These are phyloP conservation scores for Phalacrocorax brasilianus DNA, from an alignment of 2,113 vertebrate genomes.

Conservation along the genomic window DNA sequence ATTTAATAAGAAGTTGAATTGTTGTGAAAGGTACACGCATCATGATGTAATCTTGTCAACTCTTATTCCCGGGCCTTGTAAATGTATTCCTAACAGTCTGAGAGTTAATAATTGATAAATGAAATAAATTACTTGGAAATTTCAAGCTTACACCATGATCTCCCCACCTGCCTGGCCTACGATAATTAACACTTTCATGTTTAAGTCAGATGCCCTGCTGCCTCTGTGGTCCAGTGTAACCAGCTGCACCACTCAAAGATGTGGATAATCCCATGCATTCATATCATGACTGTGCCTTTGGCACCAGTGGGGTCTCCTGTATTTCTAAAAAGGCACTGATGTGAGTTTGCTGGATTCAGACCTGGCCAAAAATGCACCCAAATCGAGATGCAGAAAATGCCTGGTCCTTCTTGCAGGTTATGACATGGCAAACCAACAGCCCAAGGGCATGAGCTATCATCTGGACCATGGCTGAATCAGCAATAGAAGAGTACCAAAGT, in stretches of 20 bases:
- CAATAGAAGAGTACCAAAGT: no score
- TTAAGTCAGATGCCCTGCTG: neutral
- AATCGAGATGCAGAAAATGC: neutral
- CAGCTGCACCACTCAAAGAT: neutral
- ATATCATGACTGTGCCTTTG: neutral
- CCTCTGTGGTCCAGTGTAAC: neutral
- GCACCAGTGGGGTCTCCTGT: neutral
- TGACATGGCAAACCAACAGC: neutral
- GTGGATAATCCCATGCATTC: neutral
- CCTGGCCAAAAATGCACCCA: neutral
- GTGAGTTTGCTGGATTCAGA: neutral
- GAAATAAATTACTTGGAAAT: neutral
- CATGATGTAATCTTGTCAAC: neutral
- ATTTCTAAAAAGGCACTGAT: neutral
- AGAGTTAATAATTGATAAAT: constrained; percentile 43
- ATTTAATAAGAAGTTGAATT: constrained; percentile 41
- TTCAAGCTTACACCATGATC: neutral
- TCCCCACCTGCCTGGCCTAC: neutral
- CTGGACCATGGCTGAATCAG: neutral
- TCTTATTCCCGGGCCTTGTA: neutral
- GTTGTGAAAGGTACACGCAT: neutral
- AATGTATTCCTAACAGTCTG: neutral
- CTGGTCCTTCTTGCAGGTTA: neutral
- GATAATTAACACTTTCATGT: neutral
- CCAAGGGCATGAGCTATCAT: neutral